Evolutionary conservation across 2,797 vertebrate species (phyloP).

Genomic region (Fistularia commersonii): DNA sequence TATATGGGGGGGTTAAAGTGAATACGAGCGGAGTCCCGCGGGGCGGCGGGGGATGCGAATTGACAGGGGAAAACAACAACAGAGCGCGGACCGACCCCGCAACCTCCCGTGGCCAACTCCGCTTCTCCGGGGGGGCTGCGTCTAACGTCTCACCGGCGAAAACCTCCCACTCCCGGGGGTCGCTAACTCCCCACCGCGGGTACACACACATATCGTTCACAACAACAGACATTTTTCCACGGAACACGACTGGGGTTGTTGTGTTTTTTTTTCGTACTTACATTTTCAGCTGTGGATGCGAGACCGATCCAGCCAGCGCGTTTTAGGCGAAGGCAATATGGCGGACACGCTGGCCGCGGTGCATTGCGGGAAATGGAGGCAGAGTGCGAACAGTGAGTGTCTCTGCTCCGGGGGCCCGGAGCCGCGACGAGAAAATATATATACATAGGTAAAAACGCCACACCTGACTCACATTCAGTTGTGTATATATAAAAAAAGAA

Average conservation of each 20-base stretch:
- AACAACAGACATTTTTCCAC: accelerated
- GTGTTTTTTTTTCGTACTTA: conserved; percentile 63
- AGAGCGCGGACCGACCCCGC: conserved; percentile 36
- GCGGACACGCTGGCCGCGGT: conserved; percentile 72
- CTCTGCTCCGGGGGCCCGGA: neutral
- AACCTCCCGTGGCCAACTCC: neutral
- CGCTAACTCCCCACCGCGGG: neutral
- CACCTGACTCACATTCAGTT: too few species aligned
- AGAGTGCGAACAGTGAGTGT: neutral
- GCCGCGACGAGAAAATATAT: neutral
- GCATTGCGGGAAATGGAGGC: conserved; percentile 82
- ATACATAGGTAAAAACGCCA: neutral
- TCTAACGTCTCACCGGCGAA: too few species aligned
- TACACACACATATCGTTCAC: too few species aligned
- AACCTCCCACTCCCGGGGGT: neutral
- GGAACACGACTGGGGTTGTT: accelerated
- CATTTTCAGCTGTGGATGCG: conserved; percentile 61
- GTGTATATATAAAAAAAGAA: too few species aligned
- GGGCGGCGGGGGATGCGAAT: conserved; percentile 17
- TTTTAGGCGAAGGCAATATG: conserved; percentile 83
- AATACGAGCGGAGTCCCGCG: neutral
- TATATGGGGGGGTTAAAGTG: too few species aligned
- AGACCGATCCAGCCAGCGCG: conserved; percentile 54
- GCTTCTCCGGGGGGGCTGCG: too few species aligned
- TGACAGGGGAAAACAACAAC: conserved; percentile 60